A percentile compares a stretch with the other conserved stretches of the same genome.
These are phyloP conservation scores for Toxotes jaculatrix DNA, from an alignment of 2,113 vertebrate genomes.

Conservation along the genomic window DNA sequence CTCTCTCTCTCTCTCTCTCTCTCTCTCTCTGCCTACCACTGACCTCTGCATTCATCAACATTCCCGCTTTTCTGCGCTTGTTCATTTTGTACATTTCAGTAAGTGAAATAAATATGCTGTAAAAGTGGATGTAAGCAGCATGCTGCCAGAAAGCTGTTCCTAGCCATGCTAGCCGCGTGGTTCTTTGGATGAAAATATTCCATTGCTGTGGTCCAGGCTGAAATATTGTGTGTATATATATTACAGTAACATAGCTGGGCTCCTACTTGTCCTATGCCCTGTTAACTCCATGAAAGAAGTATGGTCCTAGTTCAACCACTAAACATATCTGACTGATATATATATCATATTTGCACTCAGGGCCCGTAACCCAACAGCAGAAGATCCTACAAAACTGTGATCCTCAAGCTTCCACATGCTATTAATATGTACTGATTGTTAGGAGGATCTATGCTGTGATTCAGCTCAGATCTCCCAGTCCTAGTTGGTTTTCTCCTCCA, in stretches of 20 bases:
- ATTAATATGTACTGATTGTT: neutral
- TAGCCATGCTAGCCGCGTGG: neutral
- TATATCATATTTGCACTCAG: neutral
- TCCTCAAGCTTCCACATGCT: neutral
- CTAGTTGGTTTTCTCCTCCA: neutral
- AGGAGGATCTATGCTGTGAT: neutral
- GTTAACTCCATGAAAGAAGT: neutral
- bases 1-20: slow-evolving; percentile 19
- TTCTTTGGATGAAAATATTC: neutral
- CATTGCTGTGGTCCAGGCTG: neutral
- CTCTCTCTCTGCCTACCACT: slow-evolving; percentile 32
- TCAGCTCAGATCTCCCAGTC: neutral
- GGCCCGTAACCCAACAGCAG: neutral
- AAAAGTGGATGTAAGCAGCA: slow-evolving; percentile 2
- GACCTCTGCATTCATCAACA: slow-evolving; percentile 47
- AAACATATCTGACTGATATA: neutral
- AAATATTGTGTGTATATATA: neutral
- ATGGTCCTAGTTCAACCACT: neutral
- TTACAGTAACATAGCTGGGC: neutral
- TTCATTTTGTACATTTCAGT: slow-evolving; percentile 45
- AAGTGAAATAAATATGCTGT: slow-evolving; percentile 55
- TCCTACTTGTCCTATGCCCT: neutral
- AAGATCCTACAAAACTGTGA: neutral
- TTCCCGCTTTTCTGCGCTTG: slow-evolving; percentile 39
- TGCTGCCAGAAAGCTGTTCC: neutral